Evolutionary conservation across 2,797 vertebrate species (phyloP), one percentile per base, ranked within the genome.

Genomic region (Poecilia wingei): DNA sequence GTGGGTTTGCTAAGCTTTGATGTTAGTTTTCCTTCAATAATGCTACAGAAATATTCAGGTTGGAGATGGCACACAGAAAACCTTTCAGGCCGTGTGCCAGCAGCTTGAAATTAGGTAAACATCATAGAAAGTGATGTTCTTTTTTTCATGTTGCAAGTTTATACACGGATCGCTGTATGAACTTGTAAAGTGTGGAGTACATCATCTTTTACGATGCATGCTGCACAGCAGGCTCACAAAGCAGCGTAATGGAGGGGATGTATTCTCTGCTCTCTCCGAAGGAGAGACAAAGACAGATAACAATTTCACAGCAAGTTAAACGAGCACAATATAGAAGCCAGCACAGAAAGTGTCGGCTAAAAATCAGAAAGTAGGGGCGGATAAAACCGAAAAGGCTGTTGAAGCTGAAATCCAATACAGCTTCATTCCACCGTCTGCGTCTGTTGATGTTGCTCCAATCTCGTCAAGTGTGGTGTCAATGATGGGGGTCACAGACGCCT

Each of bases 271-370:
- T 84, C 85, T 68, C 86, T 6, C 57, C n/a, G 59, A 77, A 28
- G 84, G 85, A 80, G 75, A 61, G 77, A 64, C 45, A 78, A 79
- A 80, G 80, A 82, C 39, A 70, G 66, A 84, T 76, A 78, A 76
- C 79, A 78, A 88, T 88, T 88, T 86, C 78, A 76, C 79, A 86
- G 75, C 86, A 87, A 82, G 91, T 90, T 80, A 85, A 89, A 88
- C 79, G 83, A 64, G 75, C 75, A 31, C 53, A 25, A 76, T 72
- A 70, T 22, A 82, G 59, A 86, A 76, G 39, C 31, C 47, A 7
- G 72, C 76, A 70, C 77, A 45, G 49, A 80, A 78, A 33, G 8
- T 25, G 70, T 68, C 70, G 46, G 6, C 78, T 12, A 70, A 46
- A 78, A 86, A 84, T 80, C 78, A 82, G 36, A 75, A 72, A 66